Evolutionary conservation across 2,113 vertebrate genomes (phyloP), one percentile per base, ranked within the genome.

Genomic region (Cisticola juncidis): DNA sequence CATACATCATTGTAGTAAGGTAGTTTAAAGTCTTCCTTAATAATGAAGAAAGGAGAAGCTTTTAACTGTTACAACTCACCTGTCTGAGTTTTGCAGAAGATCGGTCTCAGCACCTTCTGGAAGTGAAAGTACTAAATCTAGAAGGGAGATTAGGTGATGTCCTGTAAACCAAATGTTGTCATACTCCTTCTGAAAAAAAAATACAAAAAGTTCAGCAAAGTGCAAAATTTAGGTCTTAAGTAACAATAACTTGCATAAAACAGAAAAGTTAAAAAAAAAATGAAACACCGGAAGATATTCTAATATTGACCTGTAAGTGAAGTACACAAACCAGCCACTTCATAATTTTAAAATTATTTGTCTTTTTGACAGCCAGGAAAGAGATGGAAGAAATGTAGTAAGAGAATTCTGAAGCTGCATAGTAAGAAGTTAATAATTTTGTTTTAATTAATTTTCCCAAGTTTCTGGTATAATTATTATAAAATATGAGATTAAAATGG

Each of bases 61-160:
- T 77, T 35, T 47, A 81, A 47, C 35, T 87, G 24, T 84, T 54
- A 64, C 50, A 90, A 58, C 98, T 98, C 74, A 99, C 99, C 98
- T 98, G 90, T 99, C 99, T 92, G 99, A 99, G 45, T 97, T 97
- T 78, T 99, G 98, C 45, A 99, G 98, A 87, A 99, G 97, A 95
- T 99, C 98, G 3, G 99, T 99, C 95, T 99, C 98, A 33, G 98
- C 98, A 47, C 98, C 99, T 95, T 98, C 98, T 85, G 99, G 98
- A 93, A 99, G 98, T 87, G 81, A 93, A 36, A 99, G 96, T 22
- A 98, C 98, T 81, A 98, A 96, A 68, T 96, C 98, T 81, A 99
- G 88, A 95, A 99, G 95, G 10, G 98, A 97, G 72, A 98, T 79
- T n/a, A 99, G 72, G 42, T 98, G 98, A 44, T 94, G 94, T 76